A percentile compares a stretch with the other conserved stretches of the same genome.
These are phyloP conservation scores for Chionis minor DNA, from an alignment of 2,113 vertebrate genomes.

Conservation along the genomic window DNA sequence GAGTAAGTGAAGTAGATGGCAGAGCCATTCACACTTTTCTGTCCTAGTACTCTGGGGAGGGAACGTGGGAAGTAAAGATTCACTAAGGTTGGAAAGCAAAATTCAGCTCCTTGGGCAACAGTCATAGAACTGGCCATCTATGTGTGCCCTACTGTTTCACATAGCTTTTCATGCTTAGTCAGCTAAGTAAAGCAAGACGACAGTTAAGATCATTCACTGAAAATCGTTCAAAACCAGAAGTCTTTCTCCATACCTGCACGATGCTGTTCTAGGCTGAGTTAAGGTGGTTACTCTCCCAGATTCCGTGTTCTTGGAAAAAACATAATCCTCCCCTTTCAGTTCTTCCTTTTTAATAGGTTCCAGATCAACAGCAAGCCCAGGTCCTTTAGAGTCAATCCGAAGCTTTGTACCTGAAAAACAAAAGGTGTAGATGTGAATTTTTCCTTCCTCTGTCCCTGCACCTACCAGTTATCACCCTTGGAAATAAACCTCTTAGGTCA, in stretches of 20 bases:
- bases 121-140: neutral
- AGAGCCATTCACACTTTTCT: neutral
- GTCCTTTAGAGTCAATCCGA: neutral
- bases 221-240: neutral
- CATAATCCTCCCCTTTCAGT: neutral
- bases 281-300: neutral
- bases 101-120: neutral
- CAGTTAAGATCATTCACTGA: neutral
- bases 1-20: neutral
- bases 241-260: slow-evolving; percentile 36
- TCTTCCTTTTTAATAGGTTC: slow-evolving; percentile 21
- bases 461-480: neutral
- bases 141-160: neutral
- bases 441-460: neutral
- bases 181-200: neutral
- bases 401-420: slow-evolving; percentile 41
- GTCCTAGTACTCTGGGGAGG: neutral
- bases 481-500: neutral
- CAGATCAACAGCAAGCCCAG: neutral
- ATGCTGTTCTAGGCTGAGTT: neutral
- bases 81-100: neutral
- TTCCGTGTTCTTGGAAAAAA: neutral
- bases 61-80: neutral
- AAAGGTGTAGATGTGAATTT: neutral
- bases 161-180: neutral